Base-by-base conservation (phyloP, 2,888 invertebrate species). In the Geophilus truncorum region DNA sequence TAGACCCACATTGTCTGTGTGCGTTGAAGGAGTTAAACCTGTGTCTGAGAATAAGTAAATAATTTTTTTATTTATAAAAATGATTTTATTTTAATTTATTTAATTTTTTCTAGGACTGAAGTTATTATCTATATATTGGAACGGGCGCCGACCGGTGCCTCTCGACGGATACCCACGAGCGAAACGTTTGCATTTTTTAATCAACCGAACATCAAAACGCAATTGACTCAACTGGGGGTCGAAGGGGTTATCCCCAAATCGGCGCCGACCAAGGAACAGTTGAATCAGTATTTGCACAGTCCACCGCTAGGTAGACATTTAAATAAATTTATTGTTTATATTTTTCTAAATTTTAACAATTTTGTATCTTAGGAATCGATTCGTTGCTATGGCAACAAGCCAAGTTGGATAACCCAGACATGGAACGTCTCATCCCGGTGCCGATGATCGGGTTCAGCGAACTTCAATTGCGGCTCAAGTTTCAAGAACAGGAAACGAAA, bases 361-460 rank as follows among this genome's bases (percentile, higher is more conserved):
- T n/a, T n/a, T n/a, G n/a, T n/a, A n/a, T n/a, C n/a, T n/a, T n/a
- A 92, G 94, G 96, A n/a, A 93, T 98, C 85, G 96, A 97, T 87
- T 92, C 93, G 77, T 90, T 95, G 82, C 89, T 98, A 84, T 99
- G 99, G 99, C 93, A 94, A 85, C 97, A 98, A 87, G 98, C 98
- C 0, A 96, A 96, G 85, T 89, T 93, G 32, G 97, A 98, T 85
- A 99, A 99, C 89, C 99, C 98, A 0, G 94, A 98, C 87, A 92
- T 95, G 0, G 91, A 91, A 40, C 92, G 92, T 85, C 93, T 96
- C 84, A 93, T 99, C 85, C 98, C 98, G 0, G 94, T 96, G 12
- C 96, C 97, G 0, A 93, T 98, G 87, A 92, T 97, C 83, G 98
- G 98, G 0, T 97, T 98, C 86, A 87, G 87, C 40, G 90, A 90